phyloP scores from a whole-genome alignment of 2,797 vertebrate genomes.

The Sebastes melanostomus region DNA sequence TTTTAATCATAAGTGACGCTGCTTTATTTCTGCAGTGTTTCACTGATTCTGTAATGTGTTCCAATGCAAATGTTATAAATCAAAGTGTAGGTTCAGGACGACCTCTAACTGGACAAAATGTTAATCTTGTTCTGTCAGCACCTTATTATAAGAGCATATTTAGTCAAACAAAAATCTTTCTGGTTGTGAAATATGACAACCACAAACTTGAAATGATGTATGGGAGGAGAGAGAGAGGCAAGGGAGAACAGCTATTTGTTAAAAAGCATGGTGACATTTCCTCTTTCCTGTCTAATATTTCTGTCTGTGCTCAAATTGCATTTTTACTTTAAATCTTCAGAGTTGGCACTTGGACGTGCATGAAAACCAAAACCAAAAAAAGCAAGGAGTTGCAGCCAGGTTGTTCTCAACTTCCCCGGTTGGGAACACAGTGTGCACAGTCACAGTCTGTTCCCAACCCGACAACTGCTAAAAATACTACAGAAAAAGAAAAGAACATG shows the following conservation, averaged over 20 bases:
- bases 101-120: not conserved
- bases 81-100: not conserved
- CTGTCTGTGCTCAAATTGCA: not conserved
- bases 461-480: conserved; percentile 1
- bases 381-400: not conserved
- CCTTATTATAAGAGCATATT: not conserved
- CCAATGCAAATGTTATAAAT: conserved; percentile 34
- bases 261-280: not conserved
- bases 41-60: not conserved
- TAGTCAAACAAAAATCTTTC: not conserved
- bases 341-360: not conserved
- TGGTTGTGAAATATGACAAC: not conserved
- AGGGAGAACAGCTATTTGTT: not conserved
- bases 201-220: not conserved
- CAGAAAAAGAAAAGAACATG: not conserved
- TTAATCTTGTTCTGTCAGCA: conserved; percentile 30
- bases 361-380: not conserved
- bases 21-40: conserved; percentile 7
- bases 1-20: conserved; percentile 12
- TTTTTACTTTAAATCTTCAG: not conserved
- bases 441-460: conserved; percentile 1
- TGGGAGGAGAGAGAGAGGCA: not conserved
- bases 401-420: conserved; percentile 20
- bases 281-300: not conserved
- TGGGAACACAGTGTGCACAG: conserved; percentile 19